Base-by-base conservation (phyloP, 92 coral and sea anemone species). In the Palythoa grandis region DNA sequence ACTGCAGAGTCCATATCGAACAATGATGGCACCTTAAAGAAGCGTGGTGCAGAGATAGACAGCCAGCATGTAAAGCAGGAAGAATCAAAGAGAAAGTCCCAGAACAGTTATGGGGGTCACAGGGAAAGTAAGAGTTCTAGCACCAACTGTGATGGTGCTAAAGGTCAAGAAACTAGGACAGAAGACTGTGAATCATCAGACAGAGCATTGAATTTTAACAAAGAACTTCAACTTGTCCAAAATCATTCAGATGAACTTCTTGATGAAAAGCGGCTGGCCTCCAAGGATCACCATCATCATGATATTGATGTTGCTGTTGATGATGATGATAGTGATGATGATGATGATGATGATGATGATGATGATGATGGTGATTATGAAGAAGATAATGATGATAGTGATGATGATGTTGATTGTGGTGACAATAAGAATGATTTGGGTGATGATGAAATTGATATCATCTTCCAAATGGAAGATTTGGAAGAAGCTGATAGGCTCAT, bases 381-480 rank as follows among this genome's bases (percentile, higher is more conserved):
- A 1, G 50, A 43, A 5, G 50, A 43, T 0, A 5, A 16, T 56
- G 19, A 12, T 56, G 61, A 56, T 56, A 4, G 54, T 9, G 15
- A 22, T 84, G 87, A 39, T 57, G 83, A 79, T 10, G 69, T 13
- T 65, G 48, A 8, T n/a, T 52, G 35, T 66, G 77, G 25, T 16
- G 71, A 1, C 25, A 68, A 11, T 19, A 15, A 24, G 56, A 25
- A 79, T 15, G 58, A 16, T 17, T 14, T 70, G 10, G 82, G 63
- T 24, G 83, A 82, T 72, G 50, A 65, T 75, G 88, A 83, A 6
- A 74, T 29, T 66, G 80, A 75, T 20, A 63, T 72, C 54, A 88
- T 66, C 16, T 60, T 74, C 79, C 88, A 57, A 79, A 88, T 79
- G 79, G 82, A 77, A n/a, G 85, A 77, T 54, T 76, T 67, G 15